Conservation (phyloP, 2,797 vertebrate species). For the Leptodactylus fallax region DNA sequence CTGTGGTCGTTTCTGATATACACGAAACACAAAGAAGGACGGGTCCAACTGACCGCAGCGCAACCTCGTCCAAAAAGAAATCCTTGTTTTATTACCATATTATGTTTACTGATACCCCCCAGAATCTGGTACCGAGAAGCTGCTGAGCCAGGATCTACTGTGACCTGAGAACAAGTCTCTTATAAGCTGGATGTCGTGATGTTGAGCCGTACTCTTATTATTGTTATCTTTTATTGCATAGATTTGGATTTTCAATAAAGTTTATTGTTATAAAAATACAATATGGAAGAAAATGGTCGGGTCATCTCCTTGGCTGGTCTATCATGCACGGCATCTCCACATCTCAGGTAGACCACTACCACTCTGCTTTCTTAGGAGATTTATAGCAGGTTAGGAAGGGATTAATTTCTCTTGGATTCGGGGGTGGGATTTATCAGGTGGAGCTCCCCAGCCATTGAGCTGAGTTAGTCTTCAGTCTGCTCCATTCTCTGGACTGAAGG, state of each 20-base stretch:
- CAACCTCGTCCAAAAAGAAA: no score
- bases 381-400: no score
- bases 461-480: no score
- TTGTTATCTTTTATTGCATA: not conserved
- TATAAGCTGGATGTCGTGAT: not conserved
- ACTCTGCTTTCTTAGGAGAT: no score
- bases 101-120: not conserved
- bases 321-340: no score
- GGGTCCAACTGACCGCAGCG: not conserved
- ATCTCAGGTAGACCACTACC: no score
- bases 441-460: no score
- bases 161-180: not conserved
- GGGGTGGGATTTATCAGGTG: no score
- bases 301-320: no score
- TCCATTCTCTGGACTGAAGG: no score
- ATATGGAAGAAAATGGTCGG: not conserved
- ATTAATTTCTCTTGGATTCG: no score
- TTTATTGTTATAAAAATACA: constrained; percentile 7
- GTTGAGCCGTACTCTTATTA: not conserved
- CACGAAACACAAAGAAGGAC: not conserved
- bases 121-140: not conserved
- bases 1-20: not conserved
- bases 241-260: constrained; percentile 12
- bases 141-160: not conserved
- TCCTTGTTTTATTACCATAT: not conserved